A percentile compares a stretch with the other conserved stretches of the same genome.
phyloP scores from a whole-genome alignment of 2,113 vertebrate genomes.

The Sminthopsis crassicaudata region DNA sequence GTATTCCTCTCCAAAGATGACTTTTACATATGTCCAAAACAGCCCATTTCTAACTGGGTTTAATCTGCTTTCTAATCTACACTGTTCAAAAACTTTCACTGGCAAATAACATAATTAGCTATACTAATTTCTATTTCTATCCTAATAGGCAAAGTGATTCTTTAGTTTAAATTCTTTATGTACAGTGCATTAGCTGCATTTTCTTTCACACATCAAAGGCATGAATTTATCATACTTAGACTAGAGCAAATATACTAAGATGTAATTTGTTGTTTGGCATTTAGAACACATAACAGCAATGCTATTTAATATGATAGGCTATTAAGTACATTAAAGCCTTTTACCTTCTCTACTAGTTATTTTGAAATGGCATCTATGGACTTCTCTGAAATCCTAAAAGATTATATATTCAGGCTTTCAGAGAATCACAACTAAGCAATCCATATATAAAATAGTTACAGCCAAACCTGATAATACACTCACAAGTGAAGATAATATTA shows the following conservation, averaged over 20 bases:
- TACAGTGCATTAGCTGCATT: slow-evolving; percentile 59
- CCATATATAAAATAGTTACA: neutral
- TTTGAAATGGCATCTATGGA: neutral
- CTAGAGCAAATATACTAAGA: slow-evolving; percentile 45
- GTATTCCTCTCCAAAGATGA: slow-evolving; percentile 25
- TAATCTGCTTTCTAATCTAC: slow-evolving; percentile 52
- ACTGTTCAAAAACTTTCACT: slow-evolving; percentile 59
- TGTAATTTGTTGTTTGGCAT: slow-evolving; percentile 48
- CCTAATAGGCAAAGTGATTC: slow-evolving; percentile 52
- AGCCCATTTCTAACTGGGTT: slow-evolving; percentile 43
- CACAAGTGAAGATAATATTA: neutral
- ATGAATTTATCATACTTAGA: slow-evolving; percentile 63
- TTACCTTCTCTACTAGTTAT: neutral
- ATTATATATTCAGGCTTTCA: accelerated
- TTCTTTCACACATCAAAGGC: slow-evolving; percentile 62
- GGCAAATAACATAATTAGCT: slow-evolving; percentile 60
- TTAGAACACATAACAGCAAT: slow-evolving; percentile 44
- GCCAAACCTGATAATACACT: neutral
- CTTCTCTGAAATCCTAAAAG: accelerated
- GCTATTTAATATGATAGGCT: neutral
- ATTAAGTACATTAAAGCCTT: neutral
- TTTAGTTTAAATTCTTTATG: slow-evolving; percentile 70
- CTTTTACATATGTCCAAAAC: slow-evolving; percentile 44
- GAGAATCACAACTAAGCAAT: neutral
- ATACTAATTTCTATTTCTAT: slow-evolving; percentile 57